Evolutionary conservation across 2,113 vertebrate genomes (phyloP), one percentile per base, ranked within the genome.

Genomic region (Podarcis cretensis): DNA sequence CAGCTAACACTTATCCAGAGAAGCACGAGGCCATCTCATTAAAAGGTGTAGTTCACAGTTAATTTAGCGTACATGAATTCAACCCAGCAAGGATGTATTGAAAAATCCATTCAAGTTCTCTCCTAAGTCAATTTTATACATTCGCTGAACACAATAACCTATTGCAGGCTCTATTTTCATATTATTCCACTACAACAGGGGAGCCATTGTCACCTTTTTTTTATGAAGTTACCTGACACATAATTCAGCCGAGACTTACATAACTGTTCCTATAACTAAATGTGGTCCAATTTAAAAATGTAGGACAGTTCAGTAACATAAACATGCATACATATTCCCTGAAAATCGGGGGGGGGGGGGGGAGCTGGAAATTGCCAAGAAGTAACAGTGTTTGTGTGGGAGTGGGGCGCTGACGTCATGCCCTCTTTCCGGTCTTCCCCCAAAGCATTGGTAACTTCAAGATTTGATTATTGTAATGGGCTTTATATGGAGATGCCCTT

Each of bases 91-190:
- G 57, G 40, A 23, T 30, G 12, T 65, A 78, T 66, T 78, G 59
- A 37, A 90, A 90, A 92, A 91, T 63, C 27, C 23, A 23, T 63
- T 80, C 80, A 75, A 30, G 21, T 63, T 20, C 74, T 92, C 78
- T 84, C 87, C 84, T 63, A 86, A 18, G 81, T 78, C 65, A 71
- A 20, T 79, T 85, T 78, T 84, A 87, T 79, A 91, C 75, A 88
- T 37, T 80, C 40, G 92, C 57, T 71, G 78, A 91, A 84, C 74
- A 66, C 63, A 92, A 82, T 12, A 63, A 5, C 0, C 30, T 23
- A 80, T 84, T 89, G 71, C 69, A 87, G 82, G 54, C 78, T 75
- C 74, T 74, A 74, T 75, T 73, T 73, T 88, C 77, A 91, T 9
- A 0, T 75, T 89, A 6, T 23, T 83, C 20, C 79, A 30, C 40